Evolutionary conservation across 92 coral and sea anemone genomes (phyloP), one percentile per base, ranked within the genome.

Genomic region (Heliopora coerulea): DNA sequence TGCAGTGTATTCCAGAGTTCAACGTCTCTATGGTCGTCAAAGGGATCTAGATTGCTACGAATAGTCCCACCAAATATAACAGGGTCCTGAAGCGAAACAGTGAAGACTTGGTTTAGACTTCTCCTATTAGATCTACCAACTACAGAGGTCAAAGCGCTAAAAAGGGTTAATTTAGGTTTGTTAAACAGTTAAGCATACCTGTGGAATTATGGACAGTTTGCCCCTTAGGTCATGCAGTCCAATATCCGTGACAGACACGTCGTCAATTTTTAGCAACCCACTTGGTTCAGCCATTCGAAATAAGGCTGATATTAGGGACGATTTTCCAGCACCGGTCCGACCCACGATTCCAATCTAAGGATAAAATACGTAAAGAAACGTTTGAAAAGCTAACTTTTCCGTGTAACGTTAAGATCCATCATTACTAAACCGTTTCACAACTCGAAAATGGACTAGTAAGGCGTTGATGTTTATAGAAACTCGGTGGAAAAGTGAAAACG

Each of bases 321-420:
- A 89, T 61, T 91, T 91, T 1, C 97, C 97, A 25, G 97, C 91
- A 10, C 96, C 97, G 13, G 96, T 86, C 17, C 96, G 91, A 19
- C 97, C 97, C 41, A 89, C 97, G 26, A 91, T 91, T 34, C 97
- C 97, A 58, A 91, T 91, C 97, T 91, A 48, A 18, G 56, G 2
- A 3, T 23, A 65, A 27, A 39, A 17, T 8, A 30, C 14, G 11
- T 37, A 37, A 4, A 37, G 42, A 37, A 11, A n/a, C n/a, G n/a
- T n/a, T n/a, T n/a, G n/a, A n/a, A n/a, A n/a, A n/a, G n/a, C n/a
- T n/a, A n/a, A n/a, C n/a, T n/a, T n/a, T n/a, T n/a, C n/a, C n/a
- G n/a, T n/a, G n/a, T n/a, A n/a, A n/a, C n/a, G n/a, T n/a, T n/a
- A n/a, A n/a, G n/a, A n/a, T n/a, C n/a, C n/a, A n/a, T n/a, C n/a